These are phyloP conservation scores for Falco peregrinus DNA, from an alignment of 2,797 vertebrate genomes.

Conservation along the genomic window DNA sequence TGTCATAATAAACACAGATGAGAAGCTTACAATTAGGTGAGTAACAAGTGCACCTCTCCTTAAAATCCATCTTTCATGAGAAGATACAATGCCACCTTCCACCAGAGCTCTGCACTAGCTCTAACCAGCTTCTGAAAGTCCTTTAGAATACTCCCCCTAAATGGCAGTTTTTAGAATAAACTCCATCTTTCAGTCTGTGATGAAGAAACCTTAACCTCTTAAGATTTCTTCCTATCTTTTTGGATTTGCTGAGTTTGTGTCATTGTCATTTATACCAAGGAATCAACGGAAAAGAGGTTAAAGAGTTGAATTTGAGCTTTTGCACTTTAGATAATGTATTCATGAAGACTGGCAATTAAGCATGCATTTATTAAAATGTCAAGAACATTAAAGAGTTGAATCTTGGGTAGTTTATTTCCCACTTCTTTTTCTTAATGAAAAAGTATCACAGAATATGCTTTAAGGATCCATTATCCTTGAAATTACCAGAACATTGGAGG, in stretches of 20 bases:
- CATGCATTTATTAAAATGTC: conserved; percentile 62
- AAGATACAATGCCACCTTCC: background rate
- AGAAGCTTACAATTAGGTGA: background rate
- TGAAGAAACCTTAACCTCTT: background rate
- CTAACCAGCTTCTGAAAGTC: background rate
- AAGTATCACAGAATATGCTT: background rate
- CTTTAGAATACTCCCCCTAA: background rate
- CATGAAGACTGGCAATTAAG: conserved; percentile 51
- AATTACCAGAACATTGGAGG: conserved; percentile 6
- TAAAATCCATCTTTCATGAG: background rate
- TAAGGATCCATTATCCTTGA: background rate
- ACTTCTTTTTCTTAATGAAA: background rate
- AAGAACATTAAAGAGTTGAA: conserved; percentile 34
- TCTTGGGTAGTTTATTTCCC: conserved; percentile 1
- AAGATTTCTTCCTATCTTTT: background rate
- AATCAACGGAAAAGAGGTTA: conserved; percentile 31
- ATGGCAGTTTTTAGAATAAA: background rate
- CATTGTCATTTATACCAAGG: conserved; percentile 18
- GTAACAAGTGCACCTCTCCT: background rate
- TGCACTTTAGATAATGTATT: conserved; percentile 36
- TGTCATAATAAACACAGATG: background rate
- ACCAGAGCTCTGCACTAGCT: background rate
- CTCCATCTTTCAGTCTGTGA: background rate
- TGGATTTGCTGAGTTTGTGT: conserved; percentile 27
- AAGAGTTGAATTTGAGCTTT: conserved; percentile 2